Percentiles rank a stretch among this genome's conserved stretches.
phyloP scores from a whole-genome alignment of 2,888 invertebrate species.

The Dastarcus helophoroides region DNA sequence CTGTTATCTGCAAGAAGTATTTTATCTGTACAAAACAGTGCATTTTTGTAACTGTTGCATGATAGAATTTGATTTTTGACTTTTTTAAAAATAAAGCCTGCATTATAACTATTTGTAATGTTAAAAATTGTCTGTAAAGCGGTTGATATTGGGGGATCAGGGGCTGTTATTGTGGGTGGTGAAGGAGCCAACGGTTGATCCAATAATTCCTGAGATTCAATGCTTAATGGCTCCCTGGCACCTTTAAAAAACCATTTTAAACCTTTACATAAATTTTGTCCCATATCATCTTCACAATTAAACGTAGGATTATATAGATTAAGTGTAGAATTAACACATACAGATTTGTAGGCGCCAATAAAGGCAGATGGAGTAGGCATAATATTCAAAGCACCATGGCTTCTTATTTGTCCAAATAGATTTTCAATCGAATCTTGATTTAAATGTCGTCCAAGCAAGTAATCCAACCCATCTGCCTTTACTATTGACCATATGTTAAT shows the following conservation, averaged over 20 bases:
- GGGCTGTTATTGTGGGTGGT: too few species aligned
- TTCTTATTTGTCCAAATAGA: slow-evolving; percentile 5
- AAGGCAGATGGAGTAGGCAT: background rate
- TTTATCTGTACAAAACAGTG: too few species aligned
- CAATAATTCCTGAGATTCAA: background rate
- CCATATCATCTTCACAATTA: slow-evolving; percentile 4
- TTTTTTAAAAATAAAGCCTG: slow-evolving; percentile 1
- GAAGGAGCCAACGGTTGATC: background rate
- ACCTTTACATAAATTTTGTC: slow-evolving; percentile 1
- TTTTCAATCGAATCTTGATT: slow-evolving; percentile 5
- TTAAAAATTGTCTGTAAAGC: too few species aligned
- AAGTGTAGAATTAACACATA: background rate
- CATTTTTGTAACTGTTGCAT: too few species aligned
- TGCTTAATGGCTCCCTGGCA: background rate
- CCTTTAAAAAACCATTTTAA: background rate
- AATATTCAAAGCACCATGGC: slow-evolving; percentile 2
- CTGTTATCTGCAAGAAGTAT: too few species aligned
- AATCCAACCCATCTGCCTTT: slow-evolving; percentile 1
- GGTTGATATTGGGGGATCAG: too few species aligned
- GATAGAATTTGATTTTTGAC: too few species aligned
- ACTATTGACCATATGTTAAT: slow-evolving; percentile 3
- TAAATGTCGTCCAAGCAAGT: background rate
- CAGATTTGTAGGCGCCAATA: background rate
- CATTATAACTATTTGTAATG: slow-evolving; percentile 3
- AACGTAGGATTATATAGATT: background rate